These are phyloP conservation scores for Vultur gryphus DNA, from an alignment of 2,797 vertebrate species.

Conservation along the genomic window DNA sequence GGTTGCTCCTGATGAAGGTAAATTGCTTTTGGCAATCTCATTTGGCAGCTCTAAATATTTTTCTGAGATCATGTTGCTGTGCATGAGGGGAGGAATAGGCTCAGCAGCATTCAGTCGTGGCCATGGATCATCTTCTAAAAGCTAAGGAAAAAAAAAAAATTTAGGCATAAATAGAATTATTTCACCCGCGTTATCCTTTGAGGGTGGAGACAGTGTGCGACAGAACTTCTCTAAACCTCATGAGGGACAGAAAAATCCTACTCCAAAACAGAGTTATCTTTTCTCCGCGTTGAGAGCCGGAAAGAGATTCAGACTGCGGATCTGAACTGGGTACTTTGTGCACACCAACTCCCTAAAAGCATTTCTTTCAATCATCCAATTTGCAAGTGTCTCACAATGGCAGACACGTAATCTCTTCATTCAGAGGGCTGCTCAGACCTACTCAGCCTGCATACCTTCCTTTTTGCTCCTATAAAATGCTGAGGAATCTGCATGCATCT, in stretches of 20 bases:
- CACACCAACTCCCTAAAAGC: neutral
- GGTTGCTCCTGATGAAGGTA: neutral
- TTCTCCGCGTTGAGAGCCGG: fast-evolving
- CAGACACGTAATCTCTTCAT: neutral
- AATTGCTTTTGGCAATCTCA: slow-evolving; percentile 65
- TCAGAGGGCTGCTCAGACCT: neutral
- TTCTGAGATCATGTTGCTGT: slow-evolving; percentile 65
- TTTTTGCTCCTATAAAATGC: neutral
- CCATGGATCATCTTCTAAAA: slow-evolving; percentile 75
- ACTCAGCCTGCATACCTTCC: neutral
- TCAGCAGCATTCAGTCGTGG: slow-evolving; percentile 70
- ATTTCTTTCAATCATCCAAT: neutral
- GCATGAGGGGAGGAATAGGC: slow-evolving; percentile 70
- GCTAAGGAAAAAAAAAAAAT: slow-evolving; percentile 35
- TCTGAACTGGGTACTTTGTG: neutral
- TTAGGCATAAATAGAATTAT: neutral
- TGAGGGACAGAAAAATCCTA: neutral
- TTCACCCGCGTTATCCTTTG: neutral
- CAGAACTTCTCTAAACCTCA: neutral
- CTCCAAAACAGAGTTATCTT: neutral
- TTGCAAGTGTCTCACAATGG: neutral
- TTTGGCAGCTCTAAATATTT: slow-evolving; percentile 64
- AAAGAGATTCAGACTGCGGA: neutral
- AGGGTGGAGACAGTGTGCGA: fast-evolving
- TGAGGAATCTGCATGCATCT: neutral